phyloP scores from a whole-genome alignment of 2,797 vertebrate species.

The Valencia hispanica region DNA sequence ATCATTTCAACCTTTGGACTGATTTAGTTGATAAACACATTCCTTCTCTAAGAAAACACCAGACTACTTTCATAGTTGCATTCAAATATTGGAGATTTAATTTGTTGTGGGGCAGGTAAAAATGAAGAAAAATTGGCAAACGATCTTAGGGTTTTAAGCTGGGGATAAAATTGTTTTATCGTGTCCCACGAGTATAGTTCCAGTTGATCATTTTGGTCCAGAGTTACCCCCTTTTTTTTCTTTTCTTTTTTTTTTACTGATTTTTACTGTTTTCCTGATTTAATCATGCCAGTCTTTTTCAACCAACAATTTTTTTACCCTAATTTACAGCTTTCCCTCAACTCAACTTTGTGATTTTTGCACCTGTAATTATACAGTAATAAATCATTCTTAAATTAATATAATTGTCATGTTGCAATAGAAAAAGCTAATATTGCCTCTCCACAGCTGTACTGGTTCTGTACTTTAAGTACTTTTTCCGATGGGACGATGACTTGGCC shows the following conservation, averaged over 20 bases:
- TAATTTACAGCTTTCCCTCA: background rate
- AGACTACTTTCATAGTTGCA: no score
- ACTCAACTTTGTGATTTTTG: background rate
- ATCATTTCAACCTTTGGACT: no score
- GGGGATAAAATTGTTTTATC: background rate
- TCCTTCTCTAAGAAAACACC: background rate
- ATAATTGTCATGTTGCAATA: background rate
- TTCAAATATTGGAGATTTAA: background rate
- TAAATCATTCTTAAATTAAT: background rate
- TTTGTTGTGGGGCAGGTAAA: background rate
- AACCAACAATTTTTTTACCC: background rate
- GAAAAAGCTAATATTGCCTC: background rate
- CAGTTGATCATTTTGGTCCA: background rate
- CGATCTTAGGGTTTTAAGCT: background rate
- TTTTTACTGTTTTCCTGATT: background rate
- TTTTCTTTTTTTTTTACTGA: no score
- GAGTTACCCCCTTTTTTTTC: no score
- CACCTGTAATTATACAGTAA: background rate
- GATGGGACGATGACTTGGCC: slow-evolving; percentile 86
- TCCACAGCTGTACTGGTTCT: slow-evolving; percentile 89
- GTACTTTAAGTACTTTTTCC: slow-evolving; percentile 90
- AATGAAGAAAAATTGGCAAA: background rate
- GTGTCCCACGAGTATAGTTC: background rate
- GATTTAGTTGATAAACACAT: background rate
- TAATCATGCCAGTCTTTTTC: background rate